Percentiles rank a stretch among this genome's conserved stretches.
Evolutionary conservation across 2,797 vertebrate species (phyloP).

Genomic region (Halcyon chelicuti): DNA sequence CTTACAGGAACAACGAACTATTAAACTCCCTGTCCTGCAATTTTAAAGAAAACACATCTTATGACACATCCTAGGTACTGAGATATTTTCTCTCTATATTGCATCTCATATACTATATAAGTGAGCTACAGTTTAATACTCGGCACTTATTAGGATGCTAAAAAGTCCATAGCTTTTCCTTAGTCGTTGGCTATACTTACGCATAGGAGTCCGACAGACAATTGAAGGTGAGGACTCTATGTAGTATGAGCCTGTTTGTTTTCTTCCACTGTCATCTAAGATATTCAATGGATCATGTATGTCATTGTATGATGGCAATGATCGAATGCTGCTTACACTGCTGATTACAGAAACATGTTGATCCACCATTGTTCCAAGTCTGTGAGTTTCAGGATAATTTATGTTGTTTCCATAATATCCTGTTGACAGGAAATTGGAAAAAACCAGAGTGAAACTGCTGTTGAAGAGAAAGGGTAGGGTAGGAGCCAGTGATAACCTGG

Average conservation of each 20-base stretch:
- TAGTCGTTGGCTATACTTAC: slow-evolving; percentile 71
- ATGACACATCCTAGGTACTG: not conserved
- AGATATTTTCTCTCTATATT: not conserved
- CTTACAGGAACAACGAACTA: not conserved
- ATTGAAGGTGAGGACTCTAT: slow-evolving; percentile 80
- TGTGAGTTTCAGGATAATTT: slow-evolving; percentile 87
- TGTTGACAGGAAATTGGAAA: slow-evolving; percentile 65
- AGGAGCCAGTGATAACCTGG: not conserved
- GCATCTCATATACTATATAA: not conserved
- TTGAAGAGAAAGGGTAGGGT: not conserved
- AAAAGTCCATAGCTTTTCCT: not conserved
- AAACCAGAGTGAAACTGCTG: not conserved
- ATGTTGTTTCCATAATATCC: slow-evolving; percentile 89
- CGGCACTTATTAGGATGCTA: not conserved
- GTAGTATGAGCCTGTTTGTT: slow-evolving; percentile 83
- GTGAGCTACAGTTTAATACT: not conserved
- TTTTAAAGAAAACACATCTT: not conserved
- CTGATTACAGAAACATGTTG: slow-evolving; percentile 98
- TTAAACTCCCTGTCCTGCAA: not conserved
- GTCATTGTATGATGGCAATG: slow-evolving; percentile 85
- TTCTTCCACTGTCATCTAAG: slow-evolving; percentile 89
- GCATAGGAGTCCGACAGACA: slow-evolving; percentile 76
- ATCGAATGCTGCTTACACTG: slow-evolving; percentile 88
- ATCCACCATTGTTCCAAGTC: slow-evolving; percentile 91
- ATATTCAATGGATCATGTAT: slow-evolving; percentile 95